Percentiles rank a stretch among this genome's conserved stretches.
These are phyloP conservation scores for Nysson spinosus DNA, from an alignment of 2,888 invertebrate species.

Conservation along the genomic window DNA sequence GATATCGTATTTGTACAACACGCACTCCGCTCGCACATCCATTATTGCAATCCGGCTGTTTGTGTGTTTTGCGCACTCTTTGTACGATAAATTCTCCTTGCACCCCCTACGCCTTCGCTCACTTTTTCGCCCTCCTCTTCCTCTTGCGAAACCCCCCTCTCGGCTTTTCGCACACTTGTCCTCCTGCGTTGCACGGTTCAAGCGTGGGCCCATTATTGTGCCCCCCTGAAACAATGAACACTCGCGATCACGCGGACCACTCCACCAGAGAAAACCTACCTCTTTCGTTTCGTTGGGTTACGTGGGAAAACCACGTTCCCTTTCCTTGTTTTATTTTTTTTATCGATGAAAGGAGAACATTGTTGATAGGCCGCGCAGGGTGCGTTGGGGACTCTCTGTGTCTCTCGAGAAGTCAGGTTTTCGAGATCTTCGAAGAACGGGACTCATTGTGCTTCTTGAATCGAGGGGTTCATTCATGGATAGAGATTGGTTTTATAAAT, in stretches of 20 bases:
- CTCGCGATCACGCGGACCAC: conserved; percentile 57
- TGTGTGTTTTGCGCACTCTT: conserved; percentile 70
- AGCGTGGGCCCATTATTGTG: conserved; percentile 64
- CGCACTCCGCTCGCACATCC: no score
- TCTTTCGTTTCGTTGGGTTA: conserved; percentile 64
- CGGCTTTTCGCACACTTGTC: conserved; percentile 69
- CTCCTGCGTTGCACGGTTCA: conserved; percentile 39
- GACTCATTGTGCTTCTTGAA: neutral
- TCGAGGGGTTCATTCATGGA: neutral
- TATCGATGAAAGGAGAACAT: conserved; percentile 21
- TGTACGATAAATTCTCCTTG: conserved; percentile 45
- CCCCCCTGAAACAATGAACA: conserved; percentile 70
- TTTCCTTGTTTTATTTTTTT: conserved; percentile 21
- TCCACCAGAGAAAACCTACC: conserved; percentile 30
- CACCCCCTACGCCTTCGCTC: neutral
- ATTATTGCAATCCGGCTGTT: conserved; percentile 75
- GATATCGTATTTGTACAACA: conserved; percentile 76
- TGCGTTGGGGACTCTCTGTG: no score
- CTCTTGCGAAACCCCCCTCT: conserved; percentile 30
- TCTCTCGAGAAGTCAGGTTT: conserved; percentile 35
- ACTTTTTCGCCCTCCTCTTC: conserved; percentile 37
- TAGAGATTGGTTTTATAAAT: neutral
- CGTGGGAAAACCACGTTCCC: conserved; percentile 67
- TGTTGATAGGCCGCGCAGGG: conserved; percentile 26
- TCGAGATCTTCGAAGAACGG: conserved; percentile 7